Conservation (phyloP, 1,140 invertebrate genomes). For the Apis florea region DNA sequence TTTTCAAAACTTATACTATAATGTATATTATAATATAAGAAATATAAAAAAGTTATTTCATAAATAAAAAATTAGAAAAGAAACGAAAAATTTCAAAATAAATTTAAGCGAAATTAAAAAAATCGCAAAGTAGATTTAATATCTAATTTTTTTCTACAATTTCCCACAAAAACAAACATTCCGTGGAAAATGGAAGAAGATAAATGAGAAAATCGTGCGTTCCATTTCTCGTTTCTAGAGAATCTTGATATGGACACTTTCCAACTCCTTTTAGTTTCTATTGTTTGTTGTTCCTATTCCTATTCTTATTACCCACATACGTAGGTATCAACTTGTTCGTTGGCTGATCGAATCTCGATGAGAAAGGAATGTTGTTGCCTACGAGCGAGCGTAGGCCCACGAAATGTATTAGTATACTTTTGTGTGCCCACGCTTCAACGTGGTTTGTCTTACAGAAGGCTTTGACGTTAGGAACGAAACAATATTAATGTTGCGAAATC, state of each 20-base stretch:
- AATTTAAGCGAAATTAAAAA: too few species aligned
- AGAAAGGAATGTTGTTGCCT: conserved; percentile 63
- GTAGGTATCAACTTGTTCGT: conserved; percentile 64
- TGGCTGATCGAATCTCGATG: conserved; percentile 53
- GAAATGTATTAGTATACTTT: conserved; percentile 64
- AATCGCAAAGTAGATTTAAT: too few species aligned
- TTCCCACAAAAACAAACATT: too few species aligned
- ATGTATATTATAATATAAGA: too few species aligned
- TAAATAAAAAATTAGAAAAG: too few species aligned
- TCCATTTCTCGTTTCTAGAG: not conserved
- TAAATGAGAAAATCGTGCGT: not conserved
- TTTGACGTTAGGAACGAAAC: conserved; percentile 29
- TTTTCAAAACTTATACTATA: too few species aligned
- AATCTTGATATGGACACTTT: not conserved
- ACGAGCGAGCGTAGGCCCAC: conserved; percentile 58
- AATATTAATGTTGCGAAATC: conserved; percentile 44
- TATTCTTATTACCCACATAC: conserved; percentile 44
- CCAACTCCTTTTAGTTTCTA: conserved; percentile 33
- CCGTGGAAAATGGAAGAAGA: not conserved
- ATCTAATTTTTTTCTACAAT: too few species aligned
- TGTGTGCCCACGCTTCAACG: conserved; percentile 52
- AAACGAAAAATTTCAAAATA: too few species aligned
- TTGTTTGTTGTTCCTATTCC: conserved; percentile 47
- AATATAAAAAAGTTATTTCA: too few species aligned
- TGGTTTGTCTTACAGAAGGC: conserved; percentile 32